phyloP scores from a whole-genome alignment of 1,140 invertebrate species.

The Magallana gigas region DNA sequence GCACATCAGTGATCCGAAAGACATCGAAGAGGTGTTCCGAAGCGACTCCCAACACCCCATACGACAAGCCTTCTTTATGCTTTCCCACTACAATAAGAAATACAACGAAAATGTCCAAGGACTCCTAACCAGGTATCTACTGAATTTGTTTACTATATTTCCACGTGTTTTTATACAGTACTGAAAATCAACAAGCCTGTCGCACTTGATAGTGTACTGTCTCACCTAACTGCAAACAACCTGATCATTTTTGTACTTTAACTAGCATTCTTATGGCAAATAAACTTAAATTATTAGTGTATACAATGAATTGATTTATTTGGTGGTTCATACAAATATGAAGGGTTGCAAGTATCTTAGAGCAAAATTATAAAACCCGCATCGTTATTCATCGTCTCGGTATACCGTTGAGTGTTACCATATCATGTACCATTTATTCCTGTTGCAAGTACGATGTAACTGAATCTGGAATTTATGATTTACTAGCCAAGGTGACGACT shows the following conservation, averaged over 20 bases:
- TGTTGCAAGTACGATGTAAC: not conserved
- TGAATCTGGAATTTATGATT: slow-evolving; percentile 60
- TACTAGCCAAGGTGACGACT: slow-evolving; percentile 90
- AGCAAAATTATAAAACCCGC: no score
- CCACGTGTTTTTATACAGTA: not conserved
- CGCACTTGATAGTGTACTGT: no score
- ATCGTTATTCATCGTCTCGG: no score
- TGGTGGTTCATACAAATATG: no score
- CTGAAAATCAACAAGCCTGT: not conserved
- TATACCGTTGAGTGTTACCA: no score
- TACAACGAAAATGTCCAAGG: slow-evolving; percentile 87
- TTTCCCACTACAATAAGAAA: slow-evolving; percentile 60
- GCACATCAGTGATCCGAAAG: slow-evolving; percentile 86
- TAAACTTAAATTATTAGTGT: no score
- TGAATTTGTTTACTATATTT: not conserved
- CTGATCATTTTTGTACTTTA: not conserved
- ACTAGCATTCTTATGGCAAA: not conserved
- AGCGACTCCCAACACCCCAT: slow-evolving; percentile 86
- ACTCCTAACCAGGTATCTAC: slow-evolving; percentile 87
- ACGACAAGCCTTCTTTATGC: slow-evolving; percentile 78
- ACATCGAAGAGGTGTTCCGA: slow-evolving; percentile 88
- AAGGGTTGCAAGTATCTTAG: no score
- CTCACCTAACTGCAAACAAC: not conserved
- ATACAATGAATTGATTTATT: no score
- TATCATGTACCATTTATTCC: no score